Conservation (phyloP, 2,113 vertebrate species). For the Oxygymnocypris stewartii region DNA sequence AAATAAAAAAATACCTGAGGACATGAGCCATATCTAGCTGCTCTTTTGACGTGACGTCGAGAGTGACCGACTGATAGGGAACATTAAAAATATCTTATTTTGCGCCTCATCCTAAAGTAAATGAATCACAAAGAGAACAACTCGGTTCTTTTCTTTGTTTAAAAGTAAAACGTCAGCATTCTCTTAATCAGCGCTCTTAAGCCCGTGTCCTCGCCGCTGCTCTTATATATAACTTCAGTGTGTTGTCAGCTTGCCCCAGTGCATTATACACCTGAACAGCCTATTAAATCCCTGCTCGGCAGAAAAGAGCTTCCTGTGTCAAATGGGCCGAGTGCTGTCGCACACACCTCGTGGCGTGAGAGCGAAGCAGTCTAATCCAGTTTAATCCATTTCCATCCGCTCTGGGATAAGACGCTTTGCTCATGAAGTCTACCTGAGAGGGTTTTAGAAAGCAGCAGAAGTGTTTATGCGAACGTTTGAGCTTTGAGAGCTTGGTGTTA, state of each 20-base stretch:
- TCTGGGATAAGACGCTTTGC: slow-evolving; percentile 53
- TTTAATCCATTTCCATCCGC: slow-evolving; percentile 56
- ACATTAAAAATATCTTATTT: neutral
- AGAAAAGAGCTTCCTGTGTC: slow-evolving; percentile 50
- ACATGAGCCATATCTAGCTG: too few species aligned
- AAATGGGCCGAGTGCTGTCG: slow-evolving; percentile 49
- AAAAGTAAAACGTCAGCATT: slow-evolving; percentile 20
- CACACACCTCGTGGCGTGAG: slow-evolving; percentile 41
- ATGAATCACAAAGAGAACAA: neutral
- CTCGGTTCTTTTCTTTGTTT: neutral
- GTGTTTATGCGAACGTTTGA: slow-evolving; percentile 40
- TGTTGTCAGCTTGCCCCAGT: slow-evolving; percentile 61
- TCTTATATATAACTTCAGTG: slow-evolving; percentile 65
- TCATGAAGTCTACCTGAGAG: slow-evolving; percentile 55
- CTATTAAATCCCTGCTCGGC: slow-evolving; percentile 49
- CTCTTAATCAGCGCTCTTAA: slow-evolving; percentile 35
- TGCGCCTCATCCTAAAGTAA: neutral
- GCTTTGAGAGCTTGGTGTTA: slow-evolving; percentile 37
- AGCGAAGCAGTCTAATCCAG: slow-evolving; percentile 54
- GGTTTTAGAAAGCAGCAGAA: slow-evolving; percentile 20
- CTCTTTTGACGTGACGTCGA: too few species aligned
- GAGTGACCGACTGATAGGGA: too few species aligned
- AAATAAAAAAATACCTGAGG: too few species aligned
- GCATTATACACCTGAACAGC: slow-evolving; percentile 70
- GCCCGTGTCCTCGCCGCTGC: slow-evolving; percentile 33